Evolutionary conservation across 2,797 vertebrate genomes (phyloP).

Genomic region (Bradypus variegatus): DNA sequence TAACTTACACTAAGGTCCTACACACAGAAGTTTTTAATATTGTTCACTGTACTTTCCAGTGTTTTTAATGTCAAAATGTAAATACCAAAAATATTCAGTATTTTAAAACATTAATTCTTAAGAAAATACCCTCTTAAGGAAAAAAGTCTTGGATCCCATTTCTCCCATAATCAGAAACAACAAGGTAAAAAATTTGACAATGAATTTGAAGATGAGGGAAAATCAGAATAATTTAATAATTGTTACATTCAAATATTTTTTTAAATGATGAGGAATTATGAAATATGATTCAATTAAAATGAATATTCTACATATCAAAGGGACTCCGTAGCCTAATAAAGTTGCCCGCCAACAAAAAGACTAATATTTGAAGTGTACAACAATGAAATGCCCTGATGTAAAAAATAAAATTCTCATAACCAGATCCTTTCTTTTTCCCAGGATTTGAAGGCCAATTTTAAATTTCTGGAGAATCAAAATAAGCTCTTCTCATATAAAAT

Average conservation of each 20-base stretch:
- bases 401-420: constrained; percentile 2
- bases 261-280: background rate
- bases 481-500: background rate
- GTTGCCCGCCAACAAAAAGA: background rate
- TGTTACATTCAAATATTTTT: background rate
- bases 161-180: background rate
- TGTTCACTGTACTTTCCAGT: background rate
- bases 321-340: background rate
- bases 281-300: constrained; percentile 17
- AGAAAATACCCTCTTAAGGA: background rate
- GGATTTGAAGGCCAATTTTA: background rate
- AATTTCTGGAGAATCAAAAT: background rate
- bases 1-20: background rate
- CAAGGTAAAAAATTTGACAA: background rate
- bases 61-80: background rate
- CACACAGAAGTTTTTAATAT: background rate
- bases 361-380: background rate
- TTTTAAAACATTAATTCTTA: background rate
- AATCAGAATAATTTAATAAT: background rate
- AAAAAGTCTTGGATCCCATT: background rate
- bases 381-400: background rate
- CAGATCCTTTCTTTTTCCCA: background rate
- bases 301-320: background rate
- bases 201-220: background rate
- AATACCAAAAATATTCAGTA: constrained; percentile 8